Evolutionary conservation across 2,888 invertebrate genomes (phyloP), one percentile per base, ranked within the genome.

Genomic region (Melanophora roralis): DNA sequence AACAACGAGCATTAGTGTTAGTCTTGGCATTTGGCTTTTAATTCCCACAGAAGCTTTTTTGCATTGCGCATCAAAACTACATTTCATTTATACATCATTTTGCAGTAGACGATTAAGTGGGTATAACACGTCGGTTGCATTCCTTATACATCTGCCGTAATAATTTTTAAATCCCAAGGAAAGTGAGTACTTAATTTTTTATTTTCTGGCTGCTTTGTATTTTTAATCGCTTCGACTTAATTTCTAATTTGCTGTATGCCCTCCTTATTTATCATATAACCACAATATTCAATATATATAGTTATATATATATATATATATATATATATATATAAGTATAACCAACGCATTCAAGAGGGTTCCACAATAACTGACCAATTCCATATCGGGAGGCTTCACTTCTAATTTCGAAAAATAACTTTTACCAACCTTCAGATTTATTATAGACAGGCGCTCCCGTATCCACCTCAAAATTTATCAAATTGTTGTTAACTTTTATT

Each of bases 211-310:
- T 62, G 49, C 59, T 76, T 81, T 47, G 83, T 81, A 3, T 86
- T 81, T 12, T 84, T 27, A 19, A 88, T 87, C 0, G 86, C 87
- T 6, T 82, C 72, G 0, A 88, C 82, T 82, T 88, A 88, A 2
- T 75, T 81, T 19, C 82, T 72, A 51, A 84, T 78, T 74, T 85
- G 88, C 4, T 83, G 83, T 16, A 89, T 85, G 1, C 88, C 87
- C 87, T 83, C 83, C 64, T 86, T 84, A 82, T 34, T 88, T 11
- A 82, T 72, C 38, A 38, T 38, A 64, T 85, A 85, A 2, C 86
- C 85, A 59, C 83, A 85, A 81, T 86, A 85, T 67, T 84, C 83
- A 19, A 86, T 85, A 49, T 32, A 53, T 53, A 85, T 72, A 9
- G 47, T 34, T 7, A 83, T 84, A 62, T 53, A 14, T 71, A 59